phyloP scores from a whole-genome alignment of 2,113 vertebrate genomes.

The Irena cyanogastra region DNA sequence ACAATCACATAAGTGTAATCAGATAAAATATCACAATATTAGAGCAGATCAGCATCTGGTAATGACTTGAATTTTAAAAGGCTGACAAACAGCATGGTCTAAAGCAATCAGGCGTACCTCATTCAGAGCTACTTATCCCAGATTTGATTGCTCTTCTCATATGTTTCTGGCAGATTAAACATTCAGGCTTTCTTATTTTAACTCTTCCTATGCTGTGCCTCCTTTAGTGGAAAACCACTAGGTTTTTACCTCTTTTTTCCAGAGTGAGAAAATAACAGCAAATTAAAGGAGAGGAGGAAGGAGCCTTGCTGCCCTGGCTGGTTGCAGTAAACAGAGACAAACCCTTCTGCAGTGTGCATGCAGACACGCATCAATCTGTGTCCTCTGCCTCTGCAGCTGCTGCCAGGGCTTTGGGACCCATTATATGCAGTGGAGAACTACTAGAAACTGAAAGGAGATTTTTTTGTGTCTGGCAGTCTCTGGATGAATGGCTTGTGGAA shows the following conservation, averaged over 20 bases:
- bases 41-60: constrained; percentile 82
- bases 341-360: background rate
- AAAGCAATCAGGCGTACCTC: constrained; percentile 73
- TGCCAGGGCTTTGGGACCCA: background rate
- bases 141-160: constrained; percentile 73
- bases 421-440: background rate
- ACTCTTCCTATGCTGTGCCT: constrained; percentile 59
- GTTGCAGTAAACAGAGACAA: background rate
- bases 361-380: background rate
- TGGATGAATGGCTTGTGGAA: background rate
- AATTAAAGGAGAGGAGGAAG: background rate
- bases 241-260: background rate
- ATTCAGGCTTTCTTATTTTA: constrained; percentile 71
- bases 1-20: constrained; percentile 88
- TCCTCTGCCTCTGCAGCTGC: background rate
- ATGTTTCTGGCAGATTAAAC: constrained; percentile 75
- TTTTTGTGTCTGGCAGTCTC: background rate
- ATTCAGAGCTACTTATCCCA: constrained; percentile 70
- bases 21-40: constrained; percentile 88
- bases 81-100: constrained; percentile 78
- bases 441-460: background rate
- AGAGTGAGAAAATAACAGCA: background rate
- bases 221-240: constrained; percentile 24
- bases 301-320: background rate
- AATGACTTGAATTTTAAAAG: constrained; percentile 81